Base-by-base conservation (phyloP, 2,113 vertebrate species). In the Thunnus maccoyii region DNA sequence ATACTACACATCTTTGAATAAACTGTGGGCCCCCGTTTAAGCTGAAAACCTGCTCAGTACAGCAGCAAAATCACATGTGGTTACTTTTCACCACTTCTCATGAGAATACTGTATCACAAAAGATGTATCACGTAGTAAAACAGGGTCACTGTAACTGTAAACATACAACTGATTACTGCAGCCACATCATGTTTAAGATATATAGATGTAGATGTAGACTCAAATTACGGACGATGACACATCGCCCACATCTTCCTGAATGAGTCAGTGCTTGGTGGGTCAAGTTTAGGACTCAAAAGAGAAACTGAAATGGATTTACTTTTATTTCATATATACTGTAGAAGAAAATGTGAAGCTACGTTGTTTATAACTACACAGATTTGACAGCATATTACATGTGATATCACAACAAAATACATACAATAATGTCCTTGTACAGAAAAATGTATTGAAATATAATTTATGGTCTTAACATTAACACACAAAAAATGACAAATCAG, bases 211-310 rank as follows among this genome's bases (percentile, higher is more conserved):
- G 36, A 41, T 41, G 36, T 41, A 76, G 11, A 6, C 25, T 60
- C 27, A 51, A 76, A 69, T 61, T n/a, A 66, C 78, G 68, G 56
- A 55, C n/a, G 36, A 32, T 72, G 36, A 61, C 36, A 65, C 72
- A 32, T 52, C 62, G 15, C n/a, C n/a, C 54, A 61, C 52, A 22
- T 67, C 61, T 55, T 75, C 20, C 36, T 48, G 32, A 57, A 77
- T 80, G 75, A 82, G 41, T 80, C 82, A 58, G 4, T 36, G 52
- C 11, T 16, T 50, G 25, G 12, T 64, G 20, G 66, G 47, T 75
- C 18, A 69, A 14, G 61, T 25, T 64, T 54, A 69, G 72, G 32
- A 68, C 25, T 60, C 52, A 51, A 32, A 44, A 18, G 46, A 51
- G 18, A 36, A 77, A 60, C 13, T 57, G 18, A 64, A 68, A 54